Evolutionary conservation across 2,888 invertebrate genomes (phyloP).

Genomic region (Agriopis leucophaearia): DNA sequence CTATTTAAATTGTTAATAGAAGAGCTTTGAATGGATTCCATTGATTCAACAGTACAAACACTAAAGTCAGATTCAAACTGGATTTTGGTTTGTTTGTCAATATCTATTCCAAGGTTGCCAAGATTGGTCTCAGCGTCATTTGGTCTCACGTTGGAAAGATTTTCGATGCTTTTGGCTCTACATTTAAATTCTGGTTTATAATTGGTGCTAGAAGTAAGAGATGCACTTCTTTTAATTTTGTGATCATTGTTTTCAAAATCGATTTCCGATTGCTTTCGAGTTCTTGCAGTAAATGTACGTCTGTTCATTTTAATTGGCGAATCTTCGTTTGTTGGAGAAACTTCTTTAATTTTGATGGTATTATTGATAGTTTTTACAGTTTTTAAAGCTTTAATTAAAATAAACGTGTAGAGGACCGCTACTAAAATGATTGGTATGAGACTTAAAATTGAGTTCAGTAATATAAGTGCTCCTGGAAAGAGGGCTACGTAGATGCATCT

Average conservation of each 20-base stretch:
- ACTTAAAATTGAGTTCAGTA: slow-evolving; percentile 85
- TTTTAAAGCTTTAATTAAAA: slow-evolving; percentile 85
- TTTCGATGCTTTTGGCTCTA: slow-evolving; percentile 65
- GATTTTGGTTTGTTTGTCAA: slow-evolving; percentile 41
- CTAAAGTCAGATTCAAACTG: slow-evolving; percentile 65
- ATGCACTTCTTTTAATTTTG: slow-evolving; percentile 67
- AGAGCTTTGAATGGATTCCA: slow-evolving; percentile 41
- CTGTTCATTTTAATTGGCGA: slow-evolving; percentile 70
- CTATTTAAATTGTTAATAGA: slow-evolving; percentile 46
- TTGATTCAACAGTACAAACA: slow-evolving; percentile 64
- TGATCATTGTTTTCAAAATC: slow-evolving; percentile 33
- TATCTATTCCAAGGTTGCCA: slow-evolving; percentile 41
- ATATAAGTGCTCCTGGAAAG: slow-evolving; percentile 83
- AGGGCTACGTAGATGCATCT: slow-evolving; percentile 86
- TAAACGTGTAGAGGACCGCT: slow-evolving; percentile 85
- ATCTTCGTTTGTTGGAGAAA: slow-evolving; percentile 44
- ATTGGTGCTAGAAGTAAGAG: slow-evolving; percentile 55
- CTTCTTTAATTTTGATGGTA: slow-evolving; percentile 58
- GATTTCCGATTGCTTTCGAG: slow-evolving; percentile 49
- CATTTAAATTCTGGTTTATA: slow-evolving; percentile 45
- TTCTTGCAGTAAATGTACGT: slow-evolving; percentile 55
- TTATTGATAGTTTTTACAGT: slow-evolving; percentile 70
- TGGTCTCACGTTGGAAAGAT: slow-evolving; percentile 53
- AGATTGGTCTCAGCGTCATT: slow-evolving; percentile 1
- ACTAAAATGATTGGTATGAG: slow-evolving; percentile 79